Percentiles rank a stretch among this genome's conserved stretches.
Conservation (phyloP, 2,113 vertebrate genomes). For the Thalassoma bifasciatum region DNA sequence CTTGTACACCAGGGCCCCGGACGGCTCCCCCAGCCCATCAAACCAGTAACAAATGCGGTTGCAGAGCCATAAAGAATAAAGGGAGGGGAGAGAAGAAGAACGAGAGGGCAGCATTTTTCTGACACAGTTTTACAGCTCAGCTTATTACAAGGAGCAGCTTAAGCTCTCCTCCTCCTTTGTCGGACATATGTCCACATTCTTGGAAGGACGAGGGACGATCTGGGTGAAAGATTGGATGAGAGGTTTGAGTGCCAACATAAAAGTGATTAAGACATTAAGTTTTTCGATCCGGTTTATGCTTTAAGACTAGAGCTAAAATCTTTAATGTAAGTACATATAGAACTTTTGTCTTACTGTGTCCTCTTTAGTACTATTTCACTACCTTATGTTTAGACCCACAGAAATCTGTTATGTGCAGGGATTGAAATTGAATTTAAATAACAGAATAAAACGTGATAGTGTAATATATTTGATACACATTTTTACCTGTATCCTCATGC, state of each 20-base stretch:
- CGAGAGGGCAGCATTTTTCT: constrained; percentile 81
- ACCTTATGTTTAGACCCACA: too few species aligned
- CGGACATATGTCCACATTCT: constrained; percentile 76
- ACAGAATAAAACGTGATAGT: too few species aligned
- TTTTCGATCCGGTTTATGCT: neutral
- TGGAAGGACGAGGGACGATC: constrained; percentile 49
- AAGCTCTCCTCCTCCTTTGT: constrained; percentile 54
- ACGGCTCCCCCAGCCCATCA: constrained; percentile 82
- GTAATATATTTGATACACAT: too few species aligned
- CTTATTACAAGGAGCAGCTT: constrained; percentile 79
- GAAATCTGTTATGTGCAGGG: too few species aligned
- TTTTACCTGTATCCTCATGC: too few species aligned
- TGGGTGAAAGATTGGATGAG: constrained; percentile 21
- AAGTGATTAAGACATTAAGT: neutral
- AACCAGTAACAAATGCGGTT: constrained; percentile 85
- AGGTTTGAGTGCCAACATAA: neutral
- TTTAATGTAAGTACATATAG: too few species aligned
- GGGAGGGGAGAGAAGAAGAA: constrained; percentile 80
- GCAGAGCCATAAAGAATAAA: constrained; percentile 82
- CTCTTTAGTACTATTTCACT: too few species aligned
- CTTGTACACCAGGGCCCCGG: constrained; percentile 81
- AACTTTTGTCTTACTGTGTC: too few species aligned
- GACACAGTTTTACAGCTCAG: constrained; percentile 80
- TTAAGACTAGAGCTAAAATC: neutral
- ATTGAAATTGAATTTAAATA: too few species aligned